These are phyloP conservation scores for Syngnathus typhle DNA, from an alignment of 2,113 vertebrate species.

Conservation along the genomic window DNA sequence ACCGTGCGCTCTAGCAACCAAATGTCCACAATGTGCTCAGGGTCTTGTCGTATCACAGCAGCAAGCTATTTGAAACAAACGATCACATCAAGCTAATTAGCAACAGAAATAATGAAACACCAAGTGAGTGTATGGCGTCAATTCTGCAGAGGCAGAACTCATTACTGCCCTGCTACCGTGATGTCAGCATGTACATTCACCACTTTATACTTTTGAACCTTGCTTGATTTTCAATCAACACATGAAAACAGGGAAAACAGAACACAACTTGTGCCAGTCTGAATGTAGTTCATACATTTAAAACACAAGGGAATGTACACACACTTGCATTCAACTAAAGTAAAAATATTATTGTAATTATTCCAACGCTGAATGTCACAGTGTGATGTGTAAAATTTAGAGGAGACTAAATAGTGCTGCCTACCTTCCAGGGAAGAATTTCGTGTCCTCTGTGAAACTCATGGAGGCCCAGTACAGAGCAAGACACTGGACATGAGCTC, in stretches of 20 bases:
- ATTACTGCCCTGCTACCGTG: slow-evolving; percentile 17
- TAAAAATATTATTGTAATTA: background rate
- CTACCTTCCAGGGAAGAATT: slow-evolving; percentile 60
- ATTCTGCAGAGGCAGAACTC: slow-evolving; percentile 5
- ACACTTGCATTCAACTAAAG: background rate
- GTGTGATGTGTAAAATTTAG: slow-evolving; percentile 5
- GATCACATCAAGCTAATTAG: slow-evolving; percentile 1
- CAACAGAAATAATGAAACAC: slow-evolving; percentile 12
- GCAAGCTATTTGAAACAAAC: slow-evolving; percentile 3
- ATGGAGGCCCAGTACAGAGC: slow-evolving; percentile 57
- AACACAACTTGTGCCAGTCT: background rate
- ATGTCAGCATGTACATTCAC: background rate
- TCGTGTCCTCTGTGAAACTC: slow-evolving; percentile 57
- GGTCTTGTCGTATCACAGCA: background rate
- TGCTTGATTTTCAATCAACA: slow-evolving; percentile 10
- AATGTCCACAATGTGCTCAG: background rate
- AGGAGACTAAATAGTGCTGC: slow-evolving; percentile 19
- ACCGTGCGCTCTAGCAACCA: background rate
- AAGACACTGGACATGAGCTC: slow-evolving; percentile 35
- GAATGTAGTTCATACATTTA: background rate
- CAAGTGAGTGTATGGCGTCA: background rate
- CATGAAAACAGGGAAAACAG: background rate
- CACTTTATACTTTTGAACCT: slow-evolving; percentile 1
- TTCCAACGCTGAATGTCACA: background rate
- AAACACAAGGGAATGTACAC: background rate